Percentiles rank a stretch among this genome's conserved stretches.
These are phyloP conservation scores for Schizopygopsis pylzovi DNA, from an alignment of 2,797 vertebrate genomes.

Conservation along the genomic window DNA sequence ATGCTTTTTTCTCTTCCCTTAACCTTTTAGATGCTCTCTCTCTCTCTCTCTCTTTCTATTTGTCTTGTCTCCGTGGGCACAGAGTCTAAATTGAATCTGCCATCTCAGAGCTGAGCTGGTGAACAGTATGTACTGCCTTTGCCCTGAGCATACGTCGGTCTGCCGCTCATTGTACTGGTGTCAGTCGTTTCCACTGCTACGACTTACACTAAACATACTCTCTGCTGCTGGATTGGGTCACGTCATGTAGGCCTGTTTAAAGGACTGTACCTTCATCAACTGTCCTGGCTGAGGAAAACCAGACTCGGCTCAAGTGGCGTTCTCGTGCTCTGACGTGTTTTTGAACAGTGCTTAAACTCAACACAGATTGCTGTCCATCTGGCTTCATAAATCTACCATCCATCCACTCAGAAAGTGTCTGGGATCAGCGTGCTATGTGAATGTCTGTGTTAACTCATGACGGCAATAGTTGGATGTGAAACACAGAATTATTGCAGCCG, in stretches of 20 bases:
- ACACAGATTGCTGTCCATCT: slow-evolving; percentile 29
- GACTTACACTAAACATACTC: slow-evolving; percentile 20
- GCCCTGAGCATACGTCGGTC: slow-evolving; percentile 47
- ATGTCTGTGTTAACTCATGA: slow-evolving; percentile 14
- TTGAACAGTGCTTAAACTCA: background rate
- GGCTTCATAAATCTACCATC: slow-evolving; percentile 17
- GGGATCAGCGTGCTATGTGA: slow-evolving; percentile 18
- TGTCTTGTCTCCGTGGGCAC: slow-evolving; percentile 44
- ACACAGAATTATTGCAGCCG: slow-evolving; percentile 1
- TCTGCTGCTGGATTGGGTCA: slow-evolving; percentile 16
- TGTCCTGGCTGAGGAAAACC: slow-evolving; percentile 6
- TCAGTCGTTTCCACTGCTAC: background rate
- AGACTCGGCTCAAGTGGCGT: slow-evolving; percentile 20
- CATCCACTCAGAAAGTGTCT: slow-evolving; percentile 19
- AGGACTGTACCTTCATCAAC: background rate
- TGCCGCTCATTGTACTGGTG: slow-evolving; percentile 27
- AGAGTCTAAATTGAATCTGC: slow-evolving; percentile 57
- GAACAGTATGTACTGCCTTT: slow-evolving; percentile 41
- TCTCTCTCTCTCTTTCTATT: background rate
- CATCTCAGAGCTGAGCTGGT: slow-evolving; percentile 44
- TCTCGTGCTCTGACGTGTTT: slow-evolving; percentile 14
- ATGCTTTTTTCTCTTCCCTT: slow-evolving; percentile 29
- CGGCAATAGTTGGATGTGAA: slow-evolving; percentile 10
- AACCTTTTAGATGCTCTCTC: slow-evolving; percentile 25
- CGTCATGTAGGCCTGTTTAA: slow-evolving; percentile 23